phyloP scores from a whole-genome alignment of 2,888 invertebrate species.

The Drosophila anomalata region DNA sequence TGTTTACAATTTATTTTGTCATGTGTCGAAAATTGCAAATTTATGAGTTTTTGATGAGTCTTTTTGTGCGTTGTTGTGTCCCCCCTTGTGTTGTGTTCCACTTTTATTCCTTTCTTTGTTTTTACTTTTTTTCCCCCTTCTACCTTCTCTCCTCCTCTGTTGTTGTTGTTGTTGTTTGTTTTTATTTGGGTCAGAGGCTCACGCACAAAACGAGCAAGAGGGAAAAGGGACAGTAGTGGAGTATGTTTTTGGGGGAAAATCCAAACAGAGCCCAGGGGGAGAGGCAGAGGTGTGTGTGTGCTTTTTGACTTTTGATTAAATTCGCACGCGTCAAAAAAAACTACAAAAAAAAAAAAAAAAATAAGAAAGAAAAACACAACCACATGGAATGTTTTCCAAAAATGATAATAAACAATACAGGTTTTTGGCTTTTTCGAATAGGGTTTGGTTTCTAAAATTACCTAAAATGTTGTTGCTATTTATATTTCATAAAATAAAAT shows the following conservation, averaged over 20 bases:
- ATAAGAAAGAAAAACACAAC: background rate
- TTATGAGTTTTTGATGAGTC: conserved; percentile 82
- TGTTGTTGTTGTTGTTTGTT: background rate
- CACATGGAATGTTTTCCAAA: conserved; percentile 9
- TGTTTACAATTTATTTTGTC: conserved; percentile 76
- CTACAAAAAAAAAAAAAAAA: conserved; percentile 51
- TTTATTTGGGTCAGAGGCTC: conserved; percentile 62
- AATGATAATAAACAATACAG: conserved; percentile 15
- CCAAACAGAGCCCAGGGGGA: background rate
- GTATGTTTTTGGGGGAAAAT: conserved; percentile 15
- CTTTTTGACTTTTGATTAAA: conserved; percentile 76
- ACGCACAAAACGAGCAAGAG: conserved; percentile 34
- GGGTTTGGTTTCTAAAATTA: too few relatives aligned
- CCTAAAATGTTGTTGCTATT: too few relatives aligned
- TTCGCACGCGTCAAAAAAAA: conserved; percentile 63
- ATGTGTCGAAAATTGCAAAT: conserved; percentile 80
- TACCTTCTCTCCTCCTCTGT: too few relatives aligned
- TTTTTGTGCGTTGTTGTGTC: conserved; percentile 54
- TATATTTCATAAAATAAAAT: too few relatives aligned
- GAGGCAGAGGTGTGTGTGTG: conserved; percentile 23
- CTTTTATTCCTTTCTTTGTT: conserved; percentile 12
- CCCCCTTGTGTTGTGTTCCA: conserved; percentile 33
- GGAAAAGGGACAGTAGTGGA: conserved; percentile 11
- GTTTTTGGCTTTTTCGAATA: too few relatives aligned
- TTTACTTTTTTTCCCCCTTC: conserved; percentile 9